A percentile compares a stretch with the other conserved stretches of the same genome.
Evolutionary conservation across 2,797 vertebrate species (phyloP).

Genomic region (Varecia variegata): DNA sequence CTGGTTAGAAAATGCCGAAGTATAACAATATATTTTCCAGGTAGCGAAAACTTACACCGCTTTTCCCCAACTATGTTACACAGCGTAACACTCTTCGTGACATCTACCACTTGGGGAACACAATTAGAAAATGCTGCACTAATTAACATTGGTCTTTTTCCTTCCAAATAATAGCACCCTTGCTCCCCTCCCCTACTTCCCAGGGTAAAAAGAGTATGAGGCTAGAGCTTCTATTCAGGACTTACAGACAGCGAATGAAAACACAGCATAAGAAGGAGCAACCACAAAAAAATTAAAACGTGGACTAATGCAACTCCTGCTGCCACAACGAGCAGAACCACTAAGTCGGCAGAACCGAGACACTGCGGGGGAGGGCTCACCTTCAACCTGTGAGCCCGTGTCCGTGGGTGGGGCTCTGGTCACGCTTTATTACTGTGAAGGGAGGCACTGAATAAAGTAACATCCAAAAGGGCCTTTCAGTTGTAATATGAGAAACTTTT

Average conservation of each 20-base stretch:
- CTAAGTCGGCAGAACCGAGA: neutral
- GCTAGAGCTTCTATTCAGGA: neutral
- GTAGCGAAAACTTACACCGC: neutral
- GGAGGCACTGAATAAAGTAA: neutral
- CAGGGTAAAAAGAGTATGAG: neutral
- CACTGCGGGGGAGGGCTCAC: rapidly evolving
- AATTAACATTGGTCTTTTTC: neutral
- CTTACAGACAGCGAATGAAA: neutral
- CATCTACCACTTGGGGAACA: neutral
- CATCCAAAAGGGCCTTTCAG: neutral
- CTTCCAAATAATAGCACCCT: neutral
- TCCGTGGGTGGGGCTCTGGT: neutral
- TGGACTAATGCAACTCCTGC: neutral
- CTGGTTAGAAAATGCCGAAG: neutral
- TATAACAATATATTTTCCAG: neutral
- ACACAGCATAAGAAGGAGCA: neutral
- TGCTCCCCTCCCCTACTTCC: neutral
- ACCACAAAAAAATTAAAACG: neutral
- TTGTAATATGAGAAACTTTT: neutral
- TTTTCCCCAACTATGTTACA: neutral
- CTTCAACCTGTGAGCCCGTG: too few relatives aligned
- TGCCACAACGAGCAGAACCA: neutral
- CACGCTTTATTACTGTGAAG: neutral
- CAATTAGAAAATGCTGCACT: neutral
- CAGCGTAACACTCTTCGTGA: neutral